These are phyloP conservation scores for Aplidium turbinatum DNA, from an alignment of 23 tunicate genomes.

Conservation along the genomic window DNA sequence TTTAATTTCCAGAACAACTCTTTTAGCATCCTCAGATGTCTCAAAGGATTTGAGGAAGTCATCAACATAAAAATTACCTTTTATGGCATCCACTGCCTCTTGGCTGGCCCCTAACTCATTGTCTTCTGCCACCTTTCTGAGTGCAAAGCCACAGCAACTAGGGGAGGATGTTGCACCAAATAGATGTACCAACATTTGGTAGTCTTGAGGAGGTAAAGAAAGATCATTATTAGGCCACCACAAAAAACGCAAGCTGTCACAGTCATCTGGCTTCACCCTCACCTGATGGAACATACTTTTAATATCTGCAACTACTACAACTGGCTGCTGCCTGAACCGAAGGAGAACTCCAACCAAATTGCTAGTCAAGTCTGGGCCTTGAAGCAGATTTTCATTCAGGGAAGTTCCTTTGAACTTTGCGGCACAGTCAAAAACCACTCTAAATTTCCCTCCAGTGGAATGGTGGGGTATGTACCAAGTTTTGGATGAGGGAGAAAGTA, in stretches of 20 bases:
- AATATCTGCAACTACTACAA: too few relatives aligned
- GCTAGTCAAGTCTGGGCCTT: too few relatives aligned
- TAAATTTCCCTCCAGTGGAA: too few relatives aligned
- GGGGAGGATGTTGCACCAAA: slow-evolving; percentile 51
- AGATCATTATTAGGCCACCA: slow-evolving; percentile 46
- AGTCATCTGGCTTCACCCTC: slow-evolving; percentile 16
- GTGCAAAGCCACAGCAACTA: slow-evolving; percentile 27
- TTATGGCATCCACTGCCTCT: not conserved
- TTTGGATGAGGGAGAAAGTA: too few relatives aligned
- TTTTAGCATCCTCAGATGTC: not conserved
- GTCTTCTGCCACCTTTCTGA: slow-evolving; percentile 16
- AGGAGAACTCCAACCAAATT: too few relatives aligned
- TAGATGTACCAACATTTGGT: slow-evolving; percentile 30
- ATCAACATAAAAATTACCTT: slow-evolving; percentile 15
- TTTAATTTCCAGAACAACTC: not conserved
- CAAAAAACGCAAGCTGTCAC: slow-evolving; percentile 19
- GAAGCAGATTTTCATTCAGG: too few relatives aligned
- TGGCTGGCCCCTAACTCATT: not conserved
- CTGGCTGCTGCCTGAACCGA: too few relatives aligned
- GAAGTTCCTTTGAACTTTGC: too few relatives aligned
- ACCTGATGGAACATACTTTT: slow-evolving; percentile 33
- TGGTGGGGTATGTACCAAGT: too few relatives aligned
- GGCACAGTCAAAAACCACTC: too few relatives aligned
- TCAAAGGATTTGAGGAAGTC: slow-evolving; percentile 9
- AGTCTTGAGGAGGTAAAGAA: not conserved